Evolutionary conservation across 2,113 vertebrate species (phyloP).

Genomic region (Chaenocephalus aceratus): DNA sequence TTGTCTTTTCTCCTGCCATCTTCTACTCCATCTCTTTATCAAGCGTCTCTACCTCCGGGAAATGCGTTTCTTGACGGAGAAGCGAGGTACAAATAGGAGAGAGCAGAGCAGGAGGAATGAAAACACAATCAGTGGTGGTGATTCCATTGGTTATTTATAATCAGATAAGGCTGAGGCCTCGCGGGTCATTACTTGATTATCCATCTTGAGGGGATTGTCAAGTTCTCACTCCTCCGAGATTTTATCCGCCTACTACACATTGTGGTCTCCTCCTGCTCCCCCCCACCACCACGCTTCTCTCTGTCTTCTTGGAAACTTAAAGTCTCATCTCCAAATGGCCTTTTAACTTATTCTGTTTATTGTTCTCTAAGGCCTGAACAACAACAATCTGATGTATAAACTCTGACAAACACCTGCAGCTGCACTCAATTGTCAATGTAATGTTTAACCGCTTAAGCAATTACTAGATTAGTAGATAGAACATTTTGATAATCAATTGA

Average conservation of each 20-base stretch:
- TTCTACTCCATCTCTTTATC: conserved; percentile 50
- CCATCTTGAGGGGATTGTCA: conserved; percentile 85
- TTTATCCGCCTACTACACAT: conserved; percentile 77
- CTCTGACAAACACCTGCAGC: background rate
- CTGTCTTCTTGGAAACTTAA: conserved; percentile 59
- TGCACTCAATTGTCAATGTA: background rate
- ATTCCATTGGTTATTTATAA: conserved; percentile 85
- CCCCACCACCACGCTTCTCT: conserved; percentile 8
- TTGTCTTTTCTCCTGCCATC: conserved; percentile 70
- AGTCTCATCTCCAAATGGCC: conserved; percentile 16
- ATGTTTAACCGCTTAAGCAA: background rate
- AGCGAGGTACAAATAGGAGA: conserved; percentile 58
- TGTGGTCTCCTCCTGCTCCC: conserved; percentile 45
- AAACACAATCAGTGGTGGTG: conserved; percentile 97
- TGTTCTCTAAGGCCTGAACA: background rate
- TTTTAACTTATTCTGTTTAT: conserved; percentile 9
- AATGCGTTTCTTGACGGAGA: conserved; percentile 54
- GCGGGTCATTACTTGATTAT: conserved; percentile 86
- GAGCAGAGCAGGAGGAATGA: conserved; percentile 75
- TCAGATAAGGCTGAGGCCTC: conserved; percentile 80
- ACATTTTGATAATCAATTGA: background rate
- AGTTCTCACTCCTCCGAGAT: conserved; percentile 83
- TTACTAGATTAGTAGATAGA: background rate
- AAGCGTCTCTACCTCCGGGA: conserved; percentile 43
- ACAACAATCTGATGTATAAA: background rate